Evolutionary conservation across 2,888 invertebrate genomes (phyloP), one percentile per base, ranked within the genome.

Genomic region (Bimastos eiseni): DNA sequence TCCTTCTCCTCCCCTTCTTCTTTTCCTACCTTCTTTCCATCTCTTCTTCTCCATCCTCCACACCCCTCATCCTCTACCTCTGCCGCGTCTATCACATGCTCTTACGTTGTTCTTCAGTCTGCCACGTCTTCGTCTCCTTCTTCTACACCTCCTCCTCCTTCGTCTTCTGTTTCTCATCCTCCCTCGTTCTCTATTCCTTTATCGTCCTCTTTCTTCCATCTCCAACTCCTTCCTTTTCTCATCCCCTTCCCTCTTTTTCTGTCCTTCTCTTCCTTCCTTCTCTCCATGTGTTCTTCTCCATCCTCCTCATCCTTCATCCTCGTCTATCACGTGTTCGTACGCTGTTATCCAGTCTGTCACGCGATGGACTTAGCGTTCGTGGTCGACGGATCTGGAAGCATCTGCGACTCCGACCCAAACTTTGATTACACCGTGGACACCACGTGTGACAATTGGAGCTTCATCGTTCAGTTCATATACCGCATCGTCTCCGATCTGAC

Each of bases 361-460:
- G n/a, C 30, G 24, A 36, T 88, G 88, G 88, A 37, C 24, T 24
- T 88, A 15, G 36, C 37, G 11, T 88, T 36, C 30, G 88, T 36
- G 8, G 36, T 88, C 0, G 88, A 37, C 24, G 24, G 15, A 5
- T 88, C 37, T 15, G 88, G 88, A 24, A 38, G 36, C 37, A 38
- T 88, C 15, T 88, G 88, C 37, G 36, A 38, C 38, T 34, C 36
- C 4, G 90, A 90, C 83, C 89, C 89, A 4, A n/a, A 30, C 0
- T 90, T 70, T 33, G 17, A 70, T 30, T 90, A 70, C 44, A 37
- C 37, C 38, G 49, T 83, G 36, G 90, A 90, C 34, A 70, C 49
- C 6, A 90, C 90, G 13, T 90, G 90, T 70, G 55, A 89, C 41
- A 90, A 90, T 33, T 90, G 89, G 89, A 24, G 17, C 33, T 24